Conservation (phyloP, 2,888 invertebrate genomes). For the Oasisia sp. region DNA sequence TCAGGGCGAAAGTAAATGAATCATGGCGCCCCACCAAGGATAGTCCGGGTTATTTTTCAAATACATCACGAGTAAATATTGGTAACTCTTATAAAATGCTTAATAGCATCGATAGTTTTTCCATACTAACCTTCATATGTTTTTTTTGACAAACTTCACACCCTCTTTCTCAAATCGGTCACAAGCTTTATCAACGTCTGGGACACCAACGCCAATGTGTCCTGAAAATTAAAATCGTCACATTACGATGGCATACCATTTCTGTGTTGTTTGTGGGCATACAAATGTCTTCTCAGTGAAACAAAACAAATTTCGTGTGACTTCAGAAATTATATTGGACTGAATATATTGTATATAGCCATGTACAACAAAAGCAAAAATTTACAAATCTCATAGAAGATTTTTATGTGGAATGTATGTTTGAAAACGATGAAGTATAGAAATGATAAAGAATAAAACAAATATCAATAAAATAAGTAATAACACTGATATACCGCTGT, state of each 20-base stretch:
- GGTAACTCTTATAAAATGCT: not conserved
- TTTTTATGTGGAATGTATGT: not conserved
- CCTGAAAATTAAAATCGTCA: constrained; percentile 68
- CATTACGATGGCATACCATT: not conserved
- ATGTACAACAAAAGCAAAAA: not conserved
- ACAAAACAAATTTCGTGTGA: not conserved
- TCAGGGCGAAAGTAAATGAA: too few species aligned
- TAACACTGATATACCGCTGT: too few species aligned
- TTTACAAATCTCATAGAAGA: not conserved
- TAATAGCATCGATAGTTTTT: too few species aligned
- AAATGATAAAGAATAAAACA: too few species aligned
- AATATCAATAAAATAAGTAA: too few species aligned
- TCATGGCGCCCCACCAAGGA: too few species aligned
- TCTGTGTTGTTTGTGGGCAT: not conserved
- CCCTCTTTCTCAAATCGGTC: constrained; percentile 85
- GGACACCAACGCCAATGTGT: constrained; percentile 92
- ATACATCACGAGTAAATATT: not conserved
- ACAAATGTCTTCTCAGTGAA: not conserved
- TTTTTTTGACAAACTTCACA: constrained; percentile 88
- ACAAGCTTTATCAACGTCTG: constrained; percentile 88
- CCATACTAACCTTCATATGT: constrained; percentile 76
- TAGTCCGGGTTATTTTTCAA: too few species aligned
- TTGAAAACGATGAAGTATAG: not conserved
- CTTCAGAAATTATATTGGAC: too few species aligned
- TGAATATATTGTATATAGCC: too few species aligned